phyloP scores from a whole-genome alignment of 2,113 vertebrate genomes.

The Himantopus leucocephalus region DNA sequence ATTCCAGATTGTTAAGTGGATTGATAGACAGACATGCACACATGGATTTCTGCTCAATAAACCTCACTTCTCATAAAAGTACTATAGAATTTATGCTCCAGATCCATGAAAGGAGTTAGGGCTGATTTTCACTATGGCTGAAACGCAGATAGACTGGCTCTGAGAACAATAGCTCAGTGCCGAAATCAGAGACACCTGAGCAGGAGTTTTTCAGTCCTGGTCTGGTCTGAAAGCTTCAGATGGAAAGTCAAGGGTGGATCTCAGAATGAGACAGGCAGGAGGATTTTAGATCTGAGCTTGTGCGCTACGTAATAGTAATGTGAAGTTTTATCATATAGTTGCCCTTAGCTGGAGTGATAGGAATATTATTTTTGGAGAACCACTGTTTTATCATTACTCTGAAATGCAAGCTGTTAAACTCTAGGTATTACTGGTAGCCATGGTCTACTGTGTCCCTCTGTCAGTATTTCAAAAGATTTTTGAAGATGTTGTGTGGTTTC shows the following conservation, averaged over 20 bases:
- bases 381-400: not conserved
- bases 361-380: not conserved
- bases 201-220: not conserved
- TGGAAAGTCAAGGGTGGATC: not conserved
- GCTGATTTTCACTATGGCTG: not conserved
- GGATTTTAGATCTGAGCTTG: not conserved
- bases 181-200: not conserved
- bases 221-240: not conserved
- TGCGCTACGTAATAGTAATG: not conserved
- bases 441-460: not conserved
- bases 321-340: not conserved
- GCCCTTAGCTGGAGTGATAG: not conserved
- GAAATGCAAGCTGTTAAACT: not conserved
- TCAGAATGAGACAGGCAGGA: not conserved
- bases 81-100: not conserved
- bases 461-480: not conserved
- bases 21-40: not conserved
- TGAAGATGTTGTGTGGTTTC: not conserved
- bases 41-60: not conserved
- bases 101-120: not conserved
- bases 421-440: not conserved
- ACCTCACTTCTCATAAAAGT: not conserved
- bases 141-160: not conserved
- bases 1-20: not conserved
- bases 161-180: not conserved